These are phyloP conservation scores for Drosophila rubida DNA, from an alignment of 2,888 invertebrate genomes.

Conservation along the genomic window DNA sequence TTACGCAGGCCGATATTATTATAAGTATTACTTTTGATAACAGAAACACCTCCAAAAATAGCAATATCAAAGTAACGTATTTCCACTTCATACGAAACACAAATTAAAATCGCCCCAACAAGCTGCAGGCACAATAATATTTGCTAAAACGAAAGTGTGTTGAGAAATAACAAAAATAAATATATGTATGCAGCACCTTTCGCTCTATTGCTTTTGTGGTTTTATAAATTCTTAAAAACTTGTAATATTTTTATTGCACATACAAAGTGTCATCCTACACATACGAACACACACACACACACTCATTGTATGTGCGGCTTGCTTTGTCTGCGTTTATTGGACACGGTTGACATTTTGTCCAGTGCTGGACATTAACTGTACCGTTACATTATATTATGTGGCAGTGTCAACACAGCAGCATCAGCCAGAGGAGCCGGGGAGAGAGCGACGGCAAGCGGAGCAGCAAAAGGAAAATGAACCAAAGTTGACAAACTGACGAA, in stretches of 20 bases:
- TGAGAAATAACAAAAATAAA: not conserved
- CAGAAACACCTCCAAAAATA: no score
- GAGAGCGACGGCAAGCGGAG: not conserved
- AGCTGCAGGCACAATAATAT: not conserved
- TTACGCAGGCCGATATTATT: no score
- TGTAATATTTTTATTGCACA: slow-evolving; percentile 35
- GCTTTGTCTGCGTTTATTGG: slow-evolving; percentile 65
- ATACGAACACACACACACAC: slow-evolving; percentile 11
- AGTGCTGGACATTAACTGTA: slow-evolving; percentile 70
- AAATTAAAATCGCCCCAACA: not conserved
- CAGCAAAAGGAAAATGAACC: slow-evolving; percentile 40
- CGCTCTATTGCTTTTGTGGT: slow-evolving; percentile 7
- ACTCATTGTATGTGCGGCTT: slow-evolving; percentile 15
- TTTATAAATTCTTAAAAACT: slow-evolving; percentile 26
- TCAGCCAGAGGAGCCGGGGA: slow-evolving; percentile 1
- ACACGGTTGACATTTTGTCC: slow-evolving; percentile 73
- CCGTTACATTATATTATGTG: slow-evolving; percentile 75
- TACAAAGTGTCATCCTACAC: slow-evolving; percentile 19
- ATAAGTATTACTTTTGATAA: no score
- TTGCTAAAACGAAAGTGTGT: not conserved
- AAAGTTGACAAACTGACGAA: slow-evolving; percentile 66
- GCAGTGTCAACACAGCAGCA: slow-evolving; percentile 79
- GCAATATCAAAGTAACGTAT: not conserved
- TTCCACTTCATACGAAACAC: no score
- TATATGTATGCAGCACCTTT: not conserved